Base-by-base conservation (phyloP, 2,888 invertebrate genomes). In the Drosophila paranaensis region DNA sequence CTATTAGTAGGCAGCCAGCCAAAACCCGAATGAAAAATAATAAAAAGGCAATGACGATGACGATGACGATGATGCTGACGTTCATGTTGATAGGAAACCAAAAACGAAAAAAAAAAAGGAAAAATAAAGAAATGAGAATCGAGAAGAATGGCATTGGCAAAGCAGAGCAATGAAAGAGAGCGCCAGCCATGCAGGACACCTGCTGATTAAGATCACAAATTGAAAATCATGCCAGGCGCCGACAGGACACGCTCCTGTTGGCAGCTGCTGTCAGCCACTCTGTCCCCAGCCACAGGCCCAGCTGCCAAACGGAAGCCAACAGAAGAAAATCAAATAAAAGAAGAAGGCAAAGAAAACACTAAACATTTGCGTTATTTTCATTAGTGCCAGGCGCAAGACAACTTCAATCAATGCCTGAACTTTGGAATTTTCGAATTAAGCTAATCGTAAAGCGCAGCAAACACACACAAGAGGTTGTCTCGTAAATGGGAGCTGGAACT, bases 161-260 rank as follows among this genome's bases (percentile, higher is more conserved):
- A 40, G 40, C 43, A 48, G 40, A 48, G 60, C 50, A 56, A 48
- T 55, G 65, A 54, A 64, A 53, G 25, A 43, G 55, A 57, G 46
- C 51, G 35, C 45, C 71, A 69, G 68, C 57, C 74, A 69, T 75
- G 75, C 67, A 79, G 79, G 89, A 88, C 90, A 90, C 91, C 91
- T 91, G 90, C 90, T 91, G 90, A 90, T 90, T 88, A 88, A 87
- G 89, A 91, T 91, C 91, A 80, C 89, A 90, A 91, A 90, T 90
- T 90, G 90, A 89, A 91, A 89, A 88, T 85, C 85, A 85, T 78
- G 79, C 74, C 61, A 65, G 69, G 30, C 73, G 56, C 60, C 71
- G 77, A 70, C 71, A 76, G 79, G 60, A 82, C 79, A 79, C 55
- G 79, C 67, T 71, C 58, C 48, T 45, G 45, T 48, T 48, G 35